Evolutionary conservation across 2,797 vertebrate species (phyloP).

Genomic region (Carcharodon carcharias): DNA sequence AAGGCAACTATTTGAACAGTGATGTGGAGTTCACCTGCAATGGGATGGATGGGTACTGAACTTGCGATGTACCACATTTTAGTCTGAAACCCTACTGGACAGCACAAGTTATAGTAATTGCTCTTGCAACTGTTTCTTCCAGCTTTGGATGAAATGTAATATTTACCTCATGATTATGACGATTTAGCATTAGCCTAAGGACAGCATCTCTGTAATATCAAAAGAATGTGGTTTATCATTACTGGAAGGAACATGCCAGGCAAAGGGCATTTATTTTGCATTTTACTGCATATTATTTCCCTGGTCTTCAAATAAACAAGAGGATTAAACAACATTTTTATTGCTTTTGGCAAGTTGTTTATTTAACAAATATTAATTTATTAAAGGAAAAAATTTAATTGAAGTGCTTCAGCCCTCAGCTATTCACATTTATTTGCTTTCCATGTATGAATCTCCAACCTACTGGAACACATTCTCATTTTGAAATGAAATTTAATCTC

Average conservation of each 20-base stretch:
- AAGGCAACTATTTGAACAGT: background rate
- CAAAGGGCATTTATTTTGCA: background rate
- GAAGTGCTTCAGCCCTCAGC: background rate
- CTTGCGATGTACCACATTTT: background rate
- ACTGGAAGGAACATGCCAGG: background rate
- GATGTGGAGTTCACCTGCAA: background rate
- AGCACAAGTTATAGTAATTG: background rate
- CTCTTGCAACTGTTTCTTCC: background rate
- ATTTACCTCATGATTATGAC: background rate
- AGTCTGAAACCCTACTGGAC: background rate
- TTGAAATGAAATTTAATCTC: background rate
- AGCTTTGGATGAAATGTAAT: background rate
- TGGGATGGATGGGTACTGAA: background rate
- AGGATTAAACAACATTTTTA: background rate
- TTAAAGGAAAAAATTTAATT: background rate
- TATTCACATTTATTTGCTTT: conserved; percentile 8
- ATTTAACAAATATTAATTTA: conserved; percentile 25
- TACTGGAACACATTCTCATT: background rate
- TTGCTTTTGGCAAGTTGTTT: conserved; percentile 7
- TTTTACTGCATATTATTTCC: background rate
- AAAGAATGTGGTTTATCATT: background rate
- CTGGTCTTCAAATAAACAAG: background rate
- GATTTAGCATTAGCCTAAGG: background rate
- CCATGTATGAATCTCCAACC: background rate
- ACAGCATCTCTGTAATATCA: background rate